Base-by-base conservation (phyloP, 2,113 vertebrate genomes). In the Oxyura jamaicensis region DNA sequence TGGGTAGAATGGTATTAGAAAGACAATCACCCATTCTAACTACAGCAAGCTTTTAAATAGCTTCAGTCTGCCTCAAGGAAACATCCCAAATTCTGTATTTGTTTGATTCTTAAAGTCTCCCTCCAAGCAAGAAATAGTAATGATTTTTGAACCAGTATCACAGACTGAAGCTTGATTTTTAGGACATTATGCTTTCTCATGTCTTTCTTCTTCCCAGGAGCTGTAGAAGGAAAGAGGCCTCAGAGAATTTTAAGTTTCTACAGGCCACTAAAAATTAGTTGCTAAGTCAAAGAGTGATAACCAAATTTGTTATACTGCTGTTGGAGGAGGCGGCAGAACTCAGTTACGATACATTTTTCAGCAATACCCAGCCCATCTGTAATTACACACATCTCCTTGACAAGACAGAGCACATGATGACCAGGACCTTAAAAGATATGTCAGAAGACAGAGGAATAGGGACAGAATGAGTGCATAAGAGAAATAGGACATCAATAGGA, bases 381-480 rank as follows among this genome's bases (percentile, higher is more conserved):
- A 79, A 83, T 90, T 79, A 26, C 33, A 72, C 0, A 0, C 53
- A 56, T 33, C 33, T 73, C 26, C 65, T 36, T 86, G 56, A 59
- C 10, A 72, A 83, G 11, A 4, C 13, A 59, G 3, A 80, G 42
- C 21, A 46, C 14, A 1, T 3, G 8, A 52, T 68, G 36, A n/a
- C 62, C 39, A 62, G 25, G 6, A 53, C 82, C 46, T 68, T 79
- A 83, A 75, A 39, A 75, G 42, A 13, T 78, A 13, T 28, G 33
- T 19, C 50, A 76, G n/a, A 74, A 71, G 84, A 72, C 14, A 71
- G n/a, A 79, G 31, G 5, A 87, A 78, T 31, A 83, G 12, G 25
- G 19, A 65, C 55, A 71, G 55, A 50, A 22, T 6, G 2, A 10
- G 5, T 23, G 2, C 2, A 0, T 65, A 35, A 78, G 31, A 81